Evolutionary conservation across 2,113 vertebrate genomes (phyloP), one percentile per base, ranked within the genome.

Genomic region (Cygnus atratus): DNA sequence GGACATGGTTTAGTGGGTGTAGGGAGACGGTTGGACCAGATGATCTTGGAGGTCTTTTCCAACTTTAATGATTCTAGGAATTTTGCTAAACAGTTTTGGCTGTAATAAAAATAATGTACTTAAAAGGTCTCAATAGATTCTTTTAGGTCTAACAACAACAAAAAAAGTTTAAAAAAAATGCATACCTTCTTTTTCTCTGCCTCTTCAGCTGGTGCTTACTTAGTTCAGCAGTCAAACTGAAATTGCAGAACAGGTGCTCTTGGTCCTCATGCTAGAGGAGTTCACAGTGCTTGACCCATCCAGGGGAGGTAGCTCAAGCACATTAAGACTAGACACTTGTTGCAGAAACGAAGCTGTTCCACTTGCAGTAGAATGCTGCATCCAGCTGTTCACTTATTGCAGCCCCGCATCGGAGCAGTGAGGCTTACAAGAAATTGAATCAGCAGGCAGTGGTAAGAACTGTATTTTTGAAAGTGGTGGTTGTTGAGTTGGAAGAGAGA

Each of bases 391-490:
- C 5, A 0, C 75, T 95, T 92, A 88, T 70, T 82, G 80, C 74
- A 96, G 86, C 54, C 74, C 25, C 0, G 0, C 33, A 20, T 44
- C 1, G 1, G n/a, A 89, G 67, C 80, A 89, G 84, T 0, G 8
- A 91, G 75, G 72, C 13, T 79, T 71, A 84, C 70, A 89, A 96
- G 73, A 90, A 93, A 90, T 73, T 41, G 67, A 93, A 94, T 62
- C 93, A 96, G 92, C 73, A 81, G 80, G 84, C 41, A 87, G 41
- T 43, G 29, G 18, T 70, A 84, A 89, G 93, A 93, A 62, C 10
- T 85, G 72, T 52, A 62, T 94, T 94, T 95, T 91, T 80, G 72
- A 96, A 92, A 94, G 44, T 84, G 44, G 62, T 76, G 48, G 41
- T 43, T 83, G 62, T 52, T 94, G 58, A 63, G 7, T 67, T 82